phyloP scores from a whole-genome alignment of 2,113 vertebrate genomes.

The Corythornis madagascariensis region DNA sequence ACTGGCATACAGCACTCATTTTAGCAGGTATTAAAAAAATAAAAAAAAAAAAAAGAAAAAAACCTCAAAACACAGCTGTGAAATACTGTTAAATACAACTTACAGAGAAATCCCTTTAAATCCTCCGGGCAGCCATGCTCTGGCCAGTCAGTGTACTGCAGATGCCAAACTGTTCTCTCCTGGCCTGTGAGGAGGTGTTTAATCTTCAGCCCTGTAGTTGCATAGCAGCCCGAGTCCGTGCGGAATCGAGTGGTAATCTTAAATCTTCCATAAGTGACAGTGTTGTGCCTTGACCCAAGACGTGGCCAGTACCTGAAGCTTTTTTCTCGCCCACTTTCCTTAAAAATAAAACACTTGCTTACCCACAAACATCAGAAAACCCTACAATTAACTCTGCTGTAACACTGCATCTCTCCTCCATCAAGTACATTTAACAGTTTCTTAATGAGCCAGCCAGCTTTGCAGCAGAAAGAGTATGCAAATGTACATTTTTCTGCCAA shows the following conservation, averaged over 20 bases:
- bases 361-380: not conserved
- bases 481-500: not conserved
- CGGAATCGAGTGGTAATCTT: constrained; percentile 97
- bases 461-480: not conserved
- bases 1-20: not conserved
- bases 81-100: constrained; percentile 66
- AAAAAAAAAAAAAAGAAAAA: no score
- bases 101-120: constrained; percentile 94
- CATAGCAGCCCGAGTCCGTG: constrained; percentile 96
- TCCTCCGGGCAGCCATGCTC: constrained; percentile 95
- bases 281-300: constrained; percentile 94
- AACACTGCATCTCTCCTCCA: not conserved
- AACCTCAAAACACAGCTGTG: not conserved
- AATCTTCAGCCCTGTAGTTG: constrained; percentile 95
- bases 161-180: constrained; percentile 96
- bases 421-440: rapidly evolving
- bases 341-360: not conserved
- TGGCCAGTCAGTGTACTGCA: constrained; percentile 98
- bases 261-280: constrained; percentile 92
- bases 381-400: not conserved
- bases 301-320: constrained; percentile 97
- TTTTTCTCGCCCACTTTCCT: constrained; percentile 96
- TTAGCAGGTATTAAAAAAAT: not conserved
- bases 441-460: not conserved
- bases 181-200: constrained; percentile 94